Evolutionary conservation across 1,140 invertebrate genomes (phyloP).

Genomic region (Gonioctena quinquepunctata): DNA sequence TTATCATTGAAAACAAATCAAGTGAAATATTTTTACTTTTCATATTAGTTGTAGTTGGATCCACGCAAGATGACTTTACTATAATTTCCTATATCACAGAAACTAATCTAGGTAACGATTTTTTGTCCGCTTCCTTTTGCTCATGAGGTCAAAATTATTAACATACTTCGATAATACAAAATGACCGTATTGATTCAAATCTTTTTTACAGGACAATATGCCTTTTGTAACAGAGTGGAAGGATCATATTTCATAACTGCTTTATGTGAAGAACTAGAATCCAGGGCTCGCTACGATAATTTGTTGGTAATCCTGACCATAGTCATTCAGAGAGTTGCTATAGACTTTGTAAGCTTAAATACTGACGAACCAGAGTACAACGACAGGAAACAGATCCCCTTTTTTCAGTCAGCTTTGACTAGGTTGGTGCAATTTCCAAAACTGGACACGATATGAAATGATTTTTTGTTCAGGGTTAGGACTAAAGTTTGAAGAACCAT

Average conservation of each 20-base stretch:
- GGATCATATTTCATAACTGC: not conserved
- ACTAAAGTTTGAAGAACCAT: too few relatives aligned
- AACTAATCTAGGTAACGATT: too few relatives aligned
- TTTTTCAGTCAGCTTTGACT: not conserved
- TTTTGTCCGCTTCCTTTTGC: too few relatives aligned
- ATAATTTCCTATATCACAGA: too few relatives aligned
- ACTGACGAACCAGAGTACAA: not conserved
- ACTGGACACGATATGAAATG: too few relatives aligned
- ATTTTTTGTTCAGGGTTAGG: too few relatives aligned
- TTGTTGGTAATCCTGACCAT: not conserved
- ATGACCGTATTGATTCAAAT: not conserved
- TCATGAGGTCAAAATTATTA: too few relatives aligned
- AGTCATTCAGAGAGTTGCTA: slow-evolving; percentile 1
- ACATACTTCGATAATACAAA: too few relatives aligned
- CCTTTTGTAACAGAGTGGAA: not conserved
- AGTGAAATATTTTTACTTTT: too few relatives aligned
- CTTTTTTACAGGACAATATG: not conserved
- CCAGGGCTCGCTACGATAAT: not conserved
- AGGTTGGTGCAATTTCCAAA: not conserved
- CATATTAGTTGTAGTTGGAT: too few relatives aligned
- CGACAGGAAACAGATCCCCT: slow-evolving; percentile 10
- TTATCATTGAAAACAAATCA: too few relatives aligned
- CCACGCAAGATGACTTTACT: too few relatives aligned
- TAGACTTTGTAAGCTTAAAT: not conserved
- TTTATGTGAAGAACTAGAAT: not conserved